Percentiles rank a stretch among this genome's conserved stretches.
phyloP scores from a whole-genome alignment of 2,113 vertebrate genomes.

The Elephas maximus region DNA sequence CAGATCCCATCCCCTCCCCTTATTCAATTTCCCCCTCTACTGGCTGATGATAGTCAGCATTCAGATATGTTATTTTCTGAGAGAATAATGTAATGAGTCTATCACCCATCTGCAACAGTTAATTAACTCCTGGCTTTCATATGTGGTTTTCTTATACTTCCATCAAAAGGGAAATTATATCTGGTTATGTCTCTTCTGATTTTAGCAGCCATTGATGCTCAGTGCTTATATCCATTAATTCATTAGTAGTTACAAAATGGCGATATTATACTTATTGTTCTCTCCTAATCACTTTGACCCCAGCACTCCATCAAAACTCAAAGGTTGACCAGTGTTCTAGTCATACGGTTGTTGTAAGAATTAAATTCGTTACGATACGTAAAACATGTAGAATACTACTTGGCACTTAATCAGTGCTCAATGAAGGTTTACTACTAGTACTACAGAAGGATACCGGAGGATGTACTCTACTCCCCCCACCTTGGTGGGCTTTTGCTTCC shows the following conservation, averaged over 20 bases:
- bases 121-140: neutral
- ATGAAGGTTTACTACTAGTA: neutral
- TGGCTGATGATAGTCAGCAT: neutral
- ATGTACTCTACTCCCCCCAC: neutral
- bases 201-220: neutral
- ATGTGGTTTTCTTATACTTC: neutral
- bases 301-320: neutral
- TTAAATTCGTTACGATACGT: neutral
- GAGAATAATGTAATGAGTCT: neutral
- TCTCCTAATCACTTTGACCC: neutral
- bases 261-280: neutral
- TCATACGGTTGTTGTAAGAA: neutral
- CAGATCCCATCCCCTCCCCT: neutral
- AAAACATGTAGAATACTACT: neutral
- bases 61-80: neutral
- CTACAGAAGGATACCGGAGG: neutral
- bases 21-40: neutral
- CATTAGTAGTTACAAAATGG: neutral
- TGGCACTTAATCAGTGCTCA: neutral
- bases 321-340: neutral
- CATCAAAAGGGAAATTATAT: neutral
- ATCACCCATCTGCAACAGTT: neutral
- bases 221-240: neutral
- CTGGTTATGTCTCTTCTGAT: neutral
- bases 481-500: neutral